Evolutionary conservation across 2,113 vertebrate species (phyloP), one percentile per base, ranked within the genome.

Genomic region (Anolis carolinensis): DNA sequence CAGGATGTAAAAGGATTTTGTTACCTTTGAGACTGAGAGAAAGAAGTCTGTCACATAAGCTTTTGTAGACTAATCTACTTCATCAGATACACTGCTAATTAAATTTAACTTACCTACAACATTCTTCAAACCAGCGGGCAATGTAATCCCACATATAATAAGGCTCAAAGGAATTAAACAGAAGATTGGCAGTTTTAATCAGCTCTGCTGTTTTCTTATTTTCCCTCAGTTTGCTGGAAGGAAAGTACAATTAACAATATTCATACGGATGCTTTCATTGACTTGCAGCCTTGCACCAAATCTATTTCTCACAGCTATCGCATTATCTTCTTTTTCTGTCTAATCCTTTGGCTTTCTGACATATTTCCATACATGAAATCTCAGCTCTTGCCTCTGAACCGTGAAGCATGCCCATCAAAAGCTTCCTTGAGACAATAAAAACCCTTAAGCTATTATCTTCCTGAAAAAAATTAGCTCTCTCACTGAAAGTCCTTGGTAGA

Each of bases 71-170:
- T 59, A 55, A 55, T 59, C 14, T 16, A 59, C 13, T 59, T 59
- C 55, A 59, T 59, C 55, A 59, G 55, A 59, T 59, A 21, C 55
- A 65, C 10, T 27, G 13, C 65, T 16, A 21, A 11, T 52, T n/a
- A 50, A 86, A 63, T 88, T 88, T 39, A 77, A 95, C 95, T 68
- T 93, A 99, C 99, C 99, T 98, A 97, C 98, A 99, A 93, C 98
- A 99, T 90, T 99, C 98, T 96, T 99, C 98, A 95, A 99, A 99
- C 98, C 98, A 99, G 81, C 97, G 97, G 85, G 98, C 98, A 88
- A 99, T 98, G 62, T 99, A 99, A 96, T 99, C 98, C 99, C 99
- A 99, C 98, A 99, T 99, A 93, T 99, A 99, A 93, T 98, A 99
- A 65, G 98, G 98, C 96, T 99, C 98, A 95, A 99, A 99, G 2